phyloP scores from a whole-genome alignment of 2,797 vertebrate species.

The Gambusia yucatana region DNA sequence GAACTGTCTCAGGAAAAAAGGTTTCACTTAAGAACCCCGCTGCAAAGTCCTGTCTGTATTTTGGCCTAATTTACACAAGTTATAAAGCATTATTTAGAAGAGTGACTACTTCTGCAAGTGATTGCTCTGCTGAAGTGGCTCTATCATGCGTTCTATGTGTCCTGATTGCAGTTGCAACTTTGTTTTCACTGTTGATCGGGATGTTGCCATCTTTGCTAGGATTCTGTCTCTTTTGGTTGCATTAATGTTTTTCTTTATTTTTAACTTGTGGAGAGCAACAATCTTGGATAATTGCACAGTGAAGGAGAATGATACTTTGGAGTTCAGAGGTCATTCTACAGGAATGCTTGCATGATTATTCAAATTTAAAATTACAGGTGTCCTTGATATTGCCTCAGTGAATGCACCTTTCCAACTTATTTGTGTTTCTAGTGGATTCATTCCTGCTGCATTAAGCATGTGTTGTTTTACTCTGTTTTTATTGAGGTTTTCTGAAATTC shows the following conservation, averaged over 20 bases:
- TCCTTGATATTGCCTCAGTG: background rate
- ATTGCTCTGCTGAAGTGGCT: background rate
- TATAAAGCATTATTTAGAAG: background rate
- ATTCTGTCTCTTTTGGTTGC: background rate
- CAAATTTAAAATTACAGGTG: background rate
- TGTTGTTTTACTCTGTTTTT: background rate
- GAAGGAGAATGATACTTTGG: background rate
- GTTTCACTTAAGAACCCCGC: background rate
- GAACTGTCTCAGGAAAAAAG: background rate
- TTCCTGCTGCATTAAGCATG: background rate
- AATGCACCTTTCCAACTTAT: background rate
- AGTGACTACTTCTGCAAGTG: background rate
- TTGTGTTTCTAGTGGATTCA: too few species aligned
- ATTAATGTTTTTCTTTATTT: background rate
- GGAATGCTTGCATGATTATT: background rate
- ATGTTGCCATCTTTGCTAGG: background rate
- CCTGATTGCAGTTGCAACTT: background rate
- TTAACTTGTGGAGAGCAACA: background rate
- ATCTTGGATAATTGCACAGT: background rate
- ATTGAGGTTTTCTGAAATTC: background rate
- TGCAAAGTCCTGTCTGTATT: slow-evolving; percentile 1
- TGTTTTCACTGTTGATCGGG: background rate
- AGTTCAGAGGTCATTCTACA: background rate
- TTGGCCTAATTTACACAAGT: background rate
- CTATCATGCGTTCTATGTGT: background rate